These are phyloP conservation scores for Spea hammondii DNA, from an alignment of 2,797 vertebrate species.

Conservation along the genomic window DNA sequence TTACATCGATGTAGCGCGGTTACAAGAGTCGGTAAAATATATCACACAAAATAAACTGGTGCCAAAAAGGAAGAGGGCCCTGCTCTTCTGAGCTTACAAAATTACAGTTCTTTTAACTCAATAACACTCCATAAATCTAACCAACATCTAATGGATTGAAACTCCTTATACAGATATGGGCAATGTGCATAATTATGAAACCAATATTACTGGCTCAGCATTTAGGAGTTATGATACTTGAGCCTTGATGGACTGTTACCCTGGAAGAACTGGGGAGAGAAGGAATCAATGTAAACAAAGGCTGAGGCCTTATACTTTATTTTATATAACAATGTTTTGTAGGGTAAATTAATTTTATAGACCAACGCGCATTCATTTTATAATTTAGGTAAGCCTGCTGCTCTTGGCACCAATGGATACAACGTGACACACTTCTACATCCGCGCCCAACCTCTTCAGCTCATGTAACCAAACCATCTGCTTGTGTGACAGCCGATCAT, in stretches of 20 bases:
- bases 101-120: no score
- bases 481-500: constrained; percentile 88
- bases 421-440: constrained; percentile 93
- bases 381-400: constrained; percentile 61
- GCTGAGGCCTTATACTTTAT: neutral
- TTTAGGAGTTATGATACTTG: neutral
- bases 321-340: neutral
- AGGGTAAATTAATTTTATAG: constrained; percentile 7
- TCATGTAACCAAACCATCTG: constrained; percentile 93
- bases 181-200: no score
- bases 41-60: no score
- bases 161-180: no score
- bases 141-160: no score
- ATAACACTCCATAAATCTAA: no score
- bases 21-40: no score
- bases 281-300: neutral
- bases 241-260: constrained; percentile 5
- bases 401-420: constrained; percentile 78
- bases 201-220: no score
- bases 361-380: neutral
- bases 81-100: no score
- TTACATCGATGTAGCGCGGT: no score
- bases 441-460: constrained; percentile 80
- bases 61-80: no score
- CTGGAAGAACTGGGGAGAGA: neutral